Evolutionary conservation across 2,797 vertebrate species (phyloP), one percentile per base, ranked within the genome.

Genomic region (Onychomys torridus): DNA sequence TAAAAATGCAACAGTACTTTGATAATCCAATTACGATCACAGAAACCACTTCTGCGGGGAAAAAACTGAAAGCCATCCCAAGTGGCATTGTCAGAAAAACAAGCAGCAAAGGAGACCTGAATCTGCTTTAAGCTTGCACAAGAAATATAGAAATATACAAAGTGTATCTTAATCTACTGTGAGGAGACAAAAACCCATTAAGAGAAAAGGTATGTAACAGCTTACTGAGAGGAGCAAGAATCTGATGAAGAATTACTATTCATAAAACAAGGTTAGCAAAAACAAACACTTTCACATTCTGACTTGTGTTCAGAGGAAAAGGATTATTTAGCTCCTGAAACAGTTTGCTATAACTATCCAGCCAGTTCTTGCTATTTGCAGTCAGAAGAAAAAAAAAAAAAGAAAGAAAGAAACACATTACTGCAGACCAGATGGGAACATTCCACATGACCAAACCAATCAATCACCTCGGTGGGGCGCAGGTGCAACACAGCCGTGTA

Each of bases 391-490:
- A 98, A 98, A 97, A 98, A 98, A 8, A 8, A 61, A 98, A 65
- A 86, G 97, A 91, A 81, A 43, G 97, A 97, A 98, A 98, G 99
- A 98, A 99, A 98, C 99, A 99, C 99, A 99, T 99, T 99, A 99
- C 99, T 99, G 99, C 98, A 98, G 99, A 99, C 99, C 99, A 99
- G 99, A 99, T 99, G 99, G 99, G 99, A 99, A 99, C 99, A 99
- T 99, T 99, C 99, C 99, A 99, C 99, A 99, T 99, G 99, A 99
- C 99, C 99, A 99, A 99, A 99, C 99, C 99, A 99, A 99, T 99
- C 99, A 99, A 99, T 99, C 99, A 99, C 99, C 99, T 99, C 98
- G 97, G 99, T 99, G 99, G 99, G 99, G 99, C 99, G 99, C 99
- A 99, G 99, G 99, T 99, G 99, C 99, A 99, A 99, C 99, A 99